Conservation (phyloP, 2,113 vertebrate species). For the Chaetodon trifascialis region DNA sequence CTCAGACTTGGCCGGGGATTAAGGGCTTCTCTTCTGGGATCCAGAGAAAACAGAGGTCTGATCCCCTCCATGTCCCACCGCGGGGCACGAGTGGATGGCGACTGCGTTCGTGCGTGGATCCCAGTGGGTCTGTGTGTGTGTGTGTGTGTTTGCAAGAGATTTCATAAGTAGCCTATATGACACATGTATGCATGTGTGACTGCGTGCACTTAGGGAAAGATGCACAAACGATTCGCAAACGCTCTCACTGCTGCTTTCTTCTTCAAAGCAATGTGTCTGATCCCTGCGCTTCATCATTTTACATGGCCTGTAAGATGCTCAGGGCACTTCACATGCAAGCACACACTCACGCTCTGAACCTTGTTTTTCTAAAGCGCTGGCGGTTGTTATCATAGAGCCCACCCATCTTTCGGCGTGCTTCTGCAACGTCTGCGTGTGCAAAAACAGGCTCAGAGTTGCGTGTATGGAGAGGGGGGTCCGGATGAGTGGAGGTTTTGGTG, state of each 20-base stretch:
- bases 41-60: constrained; percentile 76
- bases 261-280: constrained; percentile 73
- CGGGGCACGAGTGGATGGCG: constrained; percentile 51
- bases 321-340: constrained; percentile 26
- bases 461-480: constrained; percentile 44
- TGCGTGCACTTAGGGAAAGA: background rate
- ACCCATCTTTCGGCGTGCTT: constrained; percentile 34
- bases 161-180: background rate
- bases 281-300: constrained; percentile 63
- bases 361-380: constrained; percentile 43
- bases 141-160: background rate
- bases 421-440: constrained; percentile 34
- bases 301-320: constrained; percentile 50
- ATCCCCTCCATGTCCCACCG: constrained; percentile 58
- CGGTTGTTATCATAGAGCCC: constrained; percentile 41
- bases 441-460: constrained; percentile 49
- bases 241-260: constrained; percentile 13
- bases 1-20: constrained; percentile 79
- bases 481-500: constrained; percentile 44
- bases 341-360: constrained; percentile 1
- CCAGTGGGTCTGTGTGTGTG: constrained; percentile 8
- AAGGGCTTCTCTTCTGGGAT: constrained; percentile 72
- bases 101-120: constrained; percentile 26
- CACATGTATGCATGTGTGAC: background rate
- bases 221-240: constrained; percentile 7